Evolutionary conservation across 1,140 invertebrate genomes (phyloP).

Genomic region (Camponotus floridanus): DNA sequence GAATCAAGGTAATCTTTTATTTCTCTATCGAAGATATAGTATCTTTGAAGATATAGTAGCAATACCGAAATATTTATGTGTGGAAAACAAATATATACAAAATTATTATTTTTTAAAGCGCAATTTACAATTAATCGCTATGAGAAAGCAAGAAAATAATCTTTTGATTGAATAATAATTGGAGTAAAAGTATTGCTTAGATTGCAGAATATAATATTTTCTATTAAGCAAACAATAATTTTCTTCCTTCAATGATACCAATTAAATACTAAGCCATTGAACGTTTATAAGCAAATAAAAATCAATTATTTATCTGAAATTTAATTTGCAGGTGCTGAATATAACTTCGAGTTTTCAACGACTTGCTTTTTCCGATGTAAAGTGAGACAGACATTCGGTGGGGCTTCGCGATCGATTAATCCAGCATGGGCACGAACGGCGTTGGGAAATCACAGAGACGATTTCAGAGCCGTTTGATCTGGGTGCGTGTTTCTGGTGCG

Average conservation of each 20-base stretch:
- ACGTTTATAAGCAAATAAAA: not conserved
- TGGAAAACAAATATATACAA: too few species aligned
- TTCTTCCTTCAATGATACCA: too few species aligned
- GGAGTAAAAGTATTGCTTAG: too few species aligned
- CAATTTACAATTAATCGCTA: too few species aligned
- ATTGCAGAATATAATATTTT: too few species aligned
- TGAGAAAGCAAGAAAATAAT: too few species aligned
- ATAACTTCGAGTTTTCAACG: not conserved
- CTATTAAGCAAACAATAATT: not conserved
- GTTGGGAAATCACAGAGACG: not conserved
- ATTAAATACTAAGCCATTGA: not conserved
- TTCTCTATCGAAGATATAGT: not conserved
- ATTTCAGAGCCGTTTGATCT: slow-evolving; percentile 7
- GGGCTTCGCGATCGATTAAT: slow-evolving; percentile 48
- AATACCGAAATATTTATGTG: too few species aligned
- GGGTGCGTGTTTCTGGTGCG: slow-evolving; percentile 5
- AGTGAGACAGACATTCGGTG: not conserved
- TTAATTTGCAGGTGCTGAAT: not conserved
- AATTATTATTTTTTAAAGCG: too few species aligned
- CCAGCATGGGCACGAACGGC: too few species aligned
- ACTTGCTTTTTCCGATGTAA: not conserved
- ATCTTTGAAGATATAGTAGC: not conserved
- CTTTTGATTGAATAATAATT: too few species aligned
- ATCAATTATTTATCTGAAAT: not conserved
- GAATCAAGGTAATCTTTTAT: slow-evolving; percentile 39